A percentile compares a stretch with the other conserved stretches of the same genome.
These are phyloP conservation scores for Athene noctua DNA, from an alignment of 2,113 vertebrate species.

Conservation along the genomic window DNA sequence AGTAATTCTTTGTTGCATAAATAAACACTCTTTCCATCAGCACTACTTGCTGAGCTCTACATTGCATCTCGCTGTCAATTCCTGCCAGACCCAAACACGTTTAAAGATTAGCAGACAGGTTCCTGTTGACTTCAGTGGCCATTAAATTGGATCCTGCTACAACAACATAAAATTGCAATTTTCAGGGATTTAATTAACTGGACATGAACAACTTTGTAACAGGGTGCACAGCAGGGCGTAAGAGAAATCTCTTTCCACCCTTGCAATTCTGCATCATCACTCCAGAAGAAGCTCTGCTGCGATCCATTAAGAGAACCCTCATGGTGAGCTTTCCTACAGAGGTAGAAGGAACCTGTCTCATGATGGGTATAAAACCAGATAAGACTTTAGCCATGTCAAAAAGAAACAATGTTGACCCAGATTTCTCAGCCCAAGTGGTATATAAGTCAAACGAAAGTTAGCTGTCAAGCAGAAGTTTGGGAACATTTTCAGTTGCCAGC, in stretches of 20 bases:
- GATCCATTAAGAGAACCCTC: background rate
- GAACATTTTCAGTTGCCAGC: background rate
- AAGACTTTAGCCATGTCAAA: background rate
- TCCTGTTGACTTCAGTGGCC: background rate
- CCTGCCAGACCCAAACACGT: background rate
- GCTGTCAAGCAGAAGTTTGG: background rate
- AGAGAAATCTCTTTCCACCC: background rate
- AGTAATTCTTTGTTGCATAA: background rate
- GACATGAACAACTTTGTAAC: background rate
- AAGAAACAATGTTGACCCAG: background rate
- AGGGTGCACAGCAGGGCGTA: background rate
- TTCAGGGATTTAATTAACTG: background rate
- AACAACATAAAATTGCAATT: background rate
- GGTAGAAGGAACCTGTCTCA: rapidly evolving
- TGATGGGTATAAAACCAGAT: background rate
- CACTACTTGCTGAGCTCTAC: background rate
- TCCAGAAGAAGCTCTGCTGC: background rate
- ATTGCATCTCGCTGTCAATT: rapidly evolving
- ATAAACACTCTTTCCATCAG: background rate
- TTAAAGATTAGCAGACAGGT: background rate
- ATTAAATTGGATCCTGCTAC: background rate
- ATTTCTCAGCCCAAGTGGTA: background rate
- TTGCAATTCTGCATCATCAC: rapidly evolving
- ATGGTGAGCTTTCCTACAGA: background rate
- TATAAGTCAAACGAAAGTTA: background rate